Base-by-base conservation (phyloP, 2,888 invertebrate genomes). In the Tuta absoluta region DNA sequence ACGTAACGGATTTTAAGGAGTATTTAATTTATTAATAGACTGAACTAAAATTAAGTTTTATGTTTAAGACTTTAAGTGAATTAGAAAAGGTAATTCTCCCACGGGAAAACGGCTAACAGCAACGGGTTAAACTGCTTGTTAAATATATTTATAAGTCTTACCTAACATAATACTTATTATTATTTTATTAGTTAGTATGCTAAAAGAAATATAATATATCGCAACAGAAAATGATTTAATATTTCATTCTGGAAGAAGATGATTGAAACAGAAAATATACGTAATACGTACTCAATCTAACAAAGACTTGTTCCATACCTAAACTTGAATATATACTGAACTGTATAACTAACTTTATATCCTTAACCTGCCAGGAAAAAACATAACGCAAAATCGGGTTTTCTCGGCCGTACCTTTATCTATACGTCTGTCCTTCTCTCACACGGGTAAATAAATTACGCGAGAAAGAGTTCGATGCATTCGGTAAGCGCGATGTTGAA, bases 351-450 rank as follows among this genome's bases (percentile, higher is more conserved):
- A n/a, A n/a, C 67, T 66, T 37, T 67, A 71, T 71, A 75, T 77
- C 76, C 74, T 75, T 71, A 68, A 71, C 71, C 69, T 69, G 69
- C 69, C 70, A 70, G 69, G 67, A 75, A 81, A 80, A 79, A 76
- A 73, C 71, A 68, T 75, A 72, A 71, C 77, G 69, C 76, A 72
- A 77, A 74, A 74, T 67, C 71, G 63, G 71, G 71, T 67, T 69
- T 66, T 64, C 72, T 63, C 37, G 12, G 5, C 56, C n/a, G 24
- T 59, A 61, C 65, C 62, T 65, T 53, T 61, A 62, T 67, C 75
- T 68, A 67, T 77, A 68, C 24, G 62, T 2, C 68, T 66, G 56
- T 79, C 83, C 71, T 77, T 63, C 37, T 80, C 75, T 45, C 24
- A 64, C 78, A 63, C 62, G 64, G 61, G 17, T 11, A 21, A 21